Conservation (phyloP, 2,113 vertebrate genomes). For the Globicephala melas region DNA sequence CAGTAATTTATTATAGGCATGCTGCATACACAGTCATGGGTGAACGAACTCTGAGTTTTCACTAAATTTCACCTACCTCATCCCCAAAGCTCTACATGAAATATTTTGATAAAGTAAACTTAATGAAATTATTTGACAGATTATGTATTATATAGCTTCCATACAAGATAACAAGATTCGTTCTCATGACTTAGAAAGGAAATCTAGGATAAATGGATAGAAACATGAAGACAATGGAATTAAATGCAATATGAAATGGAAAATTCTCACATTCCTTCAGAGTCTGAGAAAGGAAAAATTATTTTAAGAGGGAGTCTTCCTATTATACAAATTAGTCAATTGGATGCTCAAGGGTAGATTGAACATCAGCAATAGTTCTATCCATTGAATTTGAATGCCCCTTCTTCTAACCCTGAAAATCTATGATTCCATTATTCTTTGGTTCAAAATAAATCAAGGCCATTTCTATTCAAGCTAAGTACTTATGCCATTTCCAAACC, state of each 20-base stretch:
- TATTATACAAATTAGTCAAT: background rate
- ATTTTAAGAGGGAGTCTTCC: background rate
- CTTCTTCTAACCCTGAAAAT: background rate
- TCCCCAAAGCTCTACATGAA: background rate
- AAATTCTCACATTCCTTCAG: background rate
- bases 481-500: background rate
- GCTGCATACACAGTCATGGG: background rate
- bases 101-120: background rate
- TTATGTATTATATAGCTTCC: background rate
- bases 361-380: background rate
- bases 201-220: background rate
- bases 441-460: background rate
- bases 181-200: background rate
- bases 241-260: background rate
- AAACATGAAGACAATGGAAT: background rate
- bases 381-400: background rate
- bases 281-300: background rate
- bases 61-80: background rate
- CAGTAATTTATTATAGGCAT: background rate
- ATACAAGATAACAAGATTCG: background rate
- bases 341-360: background rate
- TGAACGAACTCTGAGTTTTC: background rate
- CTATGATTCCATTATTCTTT: constrained; percentile 15
- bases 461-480: background rate
- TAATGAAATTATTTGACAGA: background rate